These are phyloP conservation scores for Charadrius vociferus DNA, from an alignment of 2,113 vertebrate genomes.

Conservation along the genomic window DNA sequence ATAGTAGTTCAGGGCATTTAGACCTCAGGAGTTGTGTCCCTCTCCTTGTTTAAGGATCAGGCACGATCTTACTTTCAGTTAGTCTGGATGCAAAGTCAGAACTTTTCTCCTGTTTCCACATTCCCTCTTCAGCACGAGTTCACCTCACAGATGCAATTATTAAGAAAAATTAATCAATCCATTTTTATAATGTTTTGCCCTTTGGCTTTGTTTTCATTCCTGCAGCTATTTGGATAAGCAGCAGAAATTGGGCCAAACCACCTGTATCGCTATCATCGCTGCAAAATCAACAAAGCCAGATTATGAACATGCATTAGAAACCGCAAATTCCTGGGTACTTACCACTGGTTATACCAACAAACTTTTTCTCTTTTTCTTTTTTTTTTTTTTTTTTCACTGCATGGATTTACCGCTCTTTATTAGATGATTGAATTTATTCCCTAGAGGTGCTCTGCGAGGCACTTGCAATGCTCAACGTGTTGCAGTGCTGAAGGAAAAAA, in stretches of 20 bases:
- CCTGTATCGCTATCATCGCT: slow-evolving; percentile 16
- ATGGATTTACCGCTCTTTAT: not conserved
- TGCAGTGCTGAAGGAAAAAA: not conserved
- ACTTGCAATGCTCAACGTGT: fast-evolving
- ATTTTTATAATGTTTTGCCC: slow-evolving; percentile 17
- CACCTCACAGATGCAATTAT: not conserved
- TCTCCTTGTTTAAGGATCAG: not conserved
- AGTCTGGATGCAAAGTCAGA: not conserved
- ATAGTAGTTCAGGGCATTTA: not conserved
- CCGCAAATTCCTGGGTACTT: slow-evolving; percentile 14
- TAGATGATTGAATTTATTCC: not conserved
- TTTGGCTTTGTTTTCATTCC: slow-evolving; percentile 41
- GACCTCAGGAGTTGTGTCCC: fast-evolving
- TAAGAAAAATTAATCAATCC: not conserved
- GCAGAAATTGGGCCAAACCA: not conserved
- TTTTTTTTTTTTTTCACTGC: not conserved
- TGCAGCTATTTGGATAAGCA: slow-evolving; percentile 1
- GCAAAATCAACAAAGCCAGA: slow-evolving; percentile 11
- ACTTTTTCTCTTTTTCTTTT: not conserved
- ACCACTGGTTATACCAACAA: not conserved
- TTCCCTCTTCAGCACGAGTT: not conserved
- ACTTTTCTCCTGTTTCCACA: not conserved
- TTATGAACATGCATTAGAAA: not conserved
- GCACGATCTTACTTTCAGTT: not conserved
- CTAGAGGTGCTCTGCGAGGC: not conserved